A percentile compares a stretch with the other conserved stretches of the same genome.
Evolutionary conservation across 2,113 vertebrate genomes (phyloP).

Genomic region (Tyto alba): DNA sequence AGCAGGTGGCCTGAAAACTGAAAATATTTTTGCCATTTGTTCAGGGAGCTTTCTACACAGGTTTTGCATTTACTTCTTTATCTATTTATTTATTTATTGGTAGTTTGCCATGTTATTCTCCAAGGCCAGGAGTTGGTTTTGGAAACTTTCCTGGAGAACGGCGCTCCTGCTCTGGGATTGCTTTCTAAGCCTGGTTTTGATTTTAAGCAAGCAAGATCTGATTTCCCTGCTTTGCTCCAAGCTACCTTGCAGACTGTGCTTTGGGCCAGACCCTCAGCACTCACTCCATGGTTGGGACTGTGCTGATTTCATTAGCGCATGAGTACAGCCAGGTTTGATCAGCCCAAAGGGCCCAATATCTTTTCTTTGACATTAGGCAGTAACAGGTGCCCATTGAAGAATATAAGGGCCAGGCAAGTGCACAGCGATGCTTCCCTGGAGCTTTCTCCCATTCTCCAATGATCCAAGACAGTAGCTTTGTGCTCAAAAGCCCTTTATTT

Average conservation of each 20-base stretch:
- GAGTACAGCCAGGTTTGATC: not conserved
- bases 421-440: not conserved
- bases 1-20: slow-evolving; percentile 58
- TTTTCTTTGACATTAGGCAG: not conserved
- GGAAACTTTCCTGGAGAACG: slow-evolving; percentile 29
- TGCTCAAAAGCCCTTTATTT: not conserved
- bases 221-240: slow-evolving; percentile 27
- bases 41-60: slow-evolving; percentile 43
- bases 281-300: not conserved
- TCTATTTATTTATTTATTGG: slow-evolving; percentile 65
- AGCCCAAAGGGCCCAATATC: not conserved
- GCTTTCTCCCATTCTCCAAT: not conserved
- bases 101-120: slow-evolving; percentile 55
- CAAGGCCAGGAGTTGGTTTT: slow-evolving; percentile 46
- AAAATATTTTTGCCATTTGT: slow-evolving; percentile 44
- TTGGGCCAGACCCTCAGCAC: not conserved
- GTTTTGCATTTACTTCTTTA: slow-evolving; percentile 53
- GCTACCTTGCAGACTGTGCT: not conserved
- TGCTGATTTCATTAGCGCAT: not conserved
- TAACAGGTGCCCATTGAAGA: not conserved
- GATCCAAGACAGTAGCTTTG: not conserved
- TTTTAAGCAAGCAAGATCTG: slow-evolving; percentile 30
- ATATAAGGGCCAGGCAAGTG: not conserved
- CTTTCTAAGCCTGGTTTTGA: slow-evolving; percentile 51
- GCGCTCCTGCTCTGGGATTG: not conserved